phyloP scores from a whole-genome alignment of 2,113 vertebrate genomes.

The Semnopithecus entellus region DNA sequence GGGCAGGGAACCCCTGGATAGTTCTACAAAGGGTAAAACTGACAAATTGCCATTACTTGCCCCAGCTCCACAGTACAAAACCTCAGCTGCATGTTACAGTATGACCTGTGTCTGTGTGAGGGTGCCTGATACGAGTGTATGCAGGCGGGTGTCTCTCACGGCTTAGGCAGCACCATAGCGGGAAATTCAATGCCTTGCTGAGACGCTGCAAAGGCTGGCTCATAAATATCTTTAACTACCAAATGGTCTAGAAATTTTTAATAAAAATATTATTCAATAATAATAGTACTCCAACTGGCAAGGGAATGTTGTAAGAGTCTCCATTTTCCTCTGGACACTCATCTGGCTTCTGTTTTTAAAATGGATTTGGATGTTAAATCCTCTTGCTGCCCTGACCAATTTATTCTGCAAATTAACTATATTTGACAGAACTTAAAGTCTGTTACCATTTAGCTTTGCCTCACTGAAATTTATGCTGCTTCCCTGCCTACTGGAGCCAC shows the following conservation, averaged over 20 bases:
- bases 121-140: rapidly evolving
- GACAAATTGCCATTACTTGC: not conserved
- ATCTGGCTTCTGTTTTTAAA: constrained; percentile 74
- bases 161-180: rapidly evolving
- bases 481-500: not conserved
- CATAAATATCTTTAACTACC: constrained; percentile 68
- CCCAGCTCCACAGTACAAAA: not conserved
- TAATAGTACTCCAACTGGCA: constrained; percentile 36
- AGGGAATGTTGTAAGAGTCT: constrained; percentile 56
- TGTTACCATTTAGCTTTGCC: constrained; percentile 69
- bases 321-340: constrained; percentile 72
- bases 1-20: not conserved
- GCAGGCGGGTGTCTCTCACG: not conserved
- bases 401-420: constrained; percentile 76
- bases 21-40: not conserved
- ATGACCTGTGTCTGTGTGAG: not conserved
- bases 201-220: not conserved
- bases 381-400: constrained; percentile 72
- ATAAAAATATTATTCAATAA: constrained; percentile 77
- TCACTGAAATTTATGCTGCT: constrained; percentile 65
- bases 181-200: not conserved
- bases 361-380: constrained; percentile 73
- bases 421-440: constrained; percentile 64
- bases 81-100: rapidly evolving
- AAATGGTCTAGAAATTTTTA: constrained; percentile 70